Evolutionary conservation across 2,113 vertebrate species (phyloP).

Genomic region (Sitta europaea): DNA sequence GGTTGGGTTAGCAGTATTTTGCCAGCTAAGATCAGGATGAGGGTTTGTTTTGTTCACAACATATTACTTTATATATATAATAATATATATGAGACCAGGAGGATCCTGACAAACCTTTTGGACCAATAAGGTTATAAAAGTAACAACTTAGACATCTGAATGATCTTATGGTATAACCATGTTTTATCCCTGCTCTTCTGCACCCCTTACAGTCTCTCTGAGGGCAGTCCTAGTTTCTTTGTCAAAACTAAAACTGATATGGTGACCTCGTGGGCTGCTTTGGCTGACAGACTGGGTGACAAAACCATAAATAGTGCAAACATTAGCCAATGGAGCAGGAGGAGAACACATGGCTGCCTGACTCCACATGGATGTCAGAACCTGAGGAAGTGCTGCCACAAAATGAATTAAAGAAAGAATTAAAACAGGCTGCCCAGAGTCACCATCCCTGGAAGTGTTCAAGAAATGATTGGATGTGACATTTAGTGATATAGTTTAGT

Average conservation of each 20-base stretch:
- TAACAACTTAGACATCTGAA: neutral
- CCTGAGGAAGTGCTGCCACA: neutral
- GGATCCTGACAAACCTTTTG: neutral
- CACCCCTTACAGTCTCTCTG: neutral
- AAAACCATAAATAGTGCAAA: neutral
- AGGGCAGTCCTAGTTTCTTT: neutral
- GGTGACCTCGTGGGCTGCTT: neutral
- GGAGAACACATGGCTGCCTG: neutral
- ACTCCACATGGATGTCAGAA: neutral
- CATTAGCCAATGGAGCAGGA: accelerated
- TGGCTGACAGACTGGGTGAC: neutral
- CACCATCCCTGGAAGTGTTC: neutral
- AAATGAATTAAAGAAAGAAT: neutral
- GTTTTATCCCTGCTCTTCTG: neutral
- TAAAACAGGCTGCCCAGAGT: neutral
- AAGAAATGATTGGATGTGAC: neutral
- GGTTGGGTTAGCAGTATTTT: neutral
- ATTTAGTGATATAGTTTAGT: neutral
- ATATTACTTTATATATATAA: neutral
- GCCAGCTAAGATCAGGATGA: neutral
- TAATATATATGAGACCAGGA: neutral
- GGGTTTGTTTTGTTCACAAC: neutral
- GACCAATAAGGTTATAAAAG: neutral
- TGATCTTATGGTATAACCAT: neutral
- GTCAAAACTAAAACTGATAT: neutral